Evolutionary conservation across 2,797 vertebrate genomes (phyloP), one percentile per base, ranked within the genome.

Genomic region (Sparidentex hasta): DNA sequence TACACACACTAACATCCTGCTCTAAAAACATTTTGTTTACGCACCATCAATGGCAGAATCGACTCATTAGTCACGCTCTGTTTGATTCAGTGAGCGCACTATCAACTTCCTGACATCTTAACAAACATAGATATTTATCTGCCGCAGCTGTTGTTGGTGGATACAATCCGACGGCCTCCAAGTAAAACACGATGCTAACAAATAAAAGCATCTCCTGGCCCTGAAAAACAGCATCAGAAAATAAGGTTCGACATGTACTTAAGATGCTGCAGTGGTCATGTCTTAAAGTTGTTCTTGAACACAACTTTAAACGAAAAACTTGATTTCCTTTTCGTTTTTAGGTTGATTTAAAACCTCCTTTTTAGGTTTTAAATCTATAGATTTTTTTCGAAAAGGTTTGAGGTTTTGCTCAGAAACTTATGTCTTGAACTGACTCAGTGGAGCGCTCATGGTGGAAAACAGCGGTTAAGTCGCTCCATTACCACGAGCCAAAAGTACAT

Each of bases 1-100:
- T n/a, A 69, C 44, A 38, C 65, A 64, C 57, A 73, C 63, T 65
- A 77, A 88, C 90, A 92, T 90, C 85, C 90, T 85, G 81, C 47
- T 14, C 64, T 41, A 7, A 69, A 38, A 76, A 69, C 59, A 38
- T 9, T 46, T 29, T 69, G 78, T 87, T 81, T 86, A 78, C 23
- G 23, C 6, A 3, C 7, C 5, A 21, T 43, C 33, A 72, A 78
- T 50, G 64, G 65, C 71, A 74, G 14, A 58, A 75, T 20, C 17
- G 13, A 70, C 48, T 62, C 50, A 0, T 80, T 59, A 51, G 43
- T 82, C 55, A 46, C 4, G 61, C 7, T 21, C 6, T 44, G 38
- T 62, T 77, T 82, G 73, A 87, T 61, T 62, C 61, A 18, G n/a
- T 25, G 14, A 74, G 62, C 11, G 38, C 21, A 66, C 13, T 18